A percentile compares a stretch with the other conserved stretches of the same genome.
Evolutionary conservation across 2,797 vertebrate species (phyloP).

Genomic region (Synanceia verrucosa): DNA sequence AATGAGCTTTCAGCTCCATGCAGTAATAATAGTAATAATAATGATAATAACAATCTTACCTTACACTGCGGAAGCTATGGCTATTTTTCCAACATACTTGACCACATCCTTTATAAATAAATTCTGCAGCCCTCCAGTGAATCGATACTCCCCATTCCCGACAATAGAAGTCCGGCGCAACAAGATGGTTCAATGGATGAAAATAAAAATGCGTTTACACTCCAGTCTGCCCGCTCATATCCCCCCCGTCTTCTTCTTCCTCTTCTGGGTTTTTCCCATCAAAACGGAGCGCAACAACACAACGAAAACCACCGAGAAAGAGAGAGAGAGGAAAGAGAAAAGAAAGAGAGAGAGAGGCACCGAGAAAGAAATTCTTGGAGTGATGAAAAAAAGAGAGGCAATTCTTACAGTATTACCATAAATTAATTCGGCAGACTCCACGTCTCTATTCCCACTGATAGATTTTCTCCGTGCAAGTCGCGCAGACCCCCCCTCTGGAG

Average conservation of each 20-base stretch:
- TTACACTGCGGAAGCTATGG: slow-evolving; percentile 98
- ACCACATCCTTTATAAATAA: slow-evolving; percentile 88
- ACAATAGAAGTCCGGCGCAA: slow-evolving; percentile 85
- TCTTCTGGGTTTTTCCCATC: slow-evolving; percentile 79
- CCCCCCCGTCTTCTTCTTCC: slow-evolving; percentile 69
- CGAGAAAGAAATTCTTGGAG: slow-evolving; percentile 68
- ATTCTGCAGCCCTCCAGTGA: slow-evolving; percentile 86
- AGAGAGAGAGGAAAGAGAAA: slow-evolving; percentile 24
- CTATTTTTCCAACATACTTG: slow-evolving; percentile 96
- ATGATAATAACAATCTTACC: slow-evolving; percentile 80
- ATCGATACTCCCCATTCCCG: slow-evolving; percentile 92
- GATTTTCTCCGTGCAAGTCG: slow-evolving; percentile 75
- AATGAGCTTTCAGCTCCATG: slow-evolving; percentile 24
- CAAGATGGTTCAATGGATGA: slow-evolving; percentile 85
- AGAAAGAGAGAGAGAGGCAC: slow-evolving; percentile 6
- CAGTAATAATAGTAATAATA: slow-evolving; percentile 10
- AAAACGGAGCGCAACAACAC: slow-evolving; percentile 79
- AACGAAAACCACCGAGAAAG: slow-evolving; percentile 70
- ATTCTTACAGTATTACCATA: slow-evolving; percentile 71
- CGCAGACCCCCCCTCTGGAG: slow-evolving; percentile 36
- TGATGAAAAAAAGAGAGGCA: slow-evolving; percentile 61
- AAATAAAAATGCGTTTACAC: slow-evolving; percentile 82
- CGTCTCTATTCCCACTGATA: slow-evolving; percentile 64
- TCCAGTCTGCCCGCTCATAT: slow-evolving; percentile 82
- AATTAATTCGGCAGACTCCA: slow-evolving; percentile 69